These are phyloP conservation scores for Oasisia sp. DNA, from an alignment of 2,888 invertebrate species.

Conservation along the genomic window DNA sequence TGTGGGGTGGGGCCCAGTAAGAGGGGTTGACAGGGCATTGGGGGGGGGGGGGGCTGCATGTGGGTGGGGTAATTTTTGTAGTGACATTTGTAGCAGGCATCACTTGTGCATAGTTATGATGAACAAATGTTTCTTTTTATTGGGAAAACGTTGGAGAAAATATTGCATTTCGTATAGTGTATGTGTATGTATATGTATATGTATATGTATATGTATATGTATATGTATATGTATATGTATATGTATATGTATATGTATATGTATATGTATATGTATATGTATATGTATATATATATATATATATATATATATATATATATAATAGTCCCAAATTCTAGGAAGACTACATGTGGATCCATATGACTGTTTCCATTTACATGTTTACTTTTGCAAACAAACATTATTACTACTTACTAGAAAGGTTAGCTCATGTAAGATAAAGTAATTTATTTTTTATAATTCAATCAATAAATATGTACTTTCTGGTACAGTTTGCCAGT, in stretches of 20 bases:
- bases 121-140: neutral
- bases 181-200: no score
- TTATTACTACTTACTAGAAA: neutral
- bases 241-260: no score
- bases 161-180: neutral
- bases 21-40: neutral
- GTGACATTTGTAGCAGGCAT: neutral
- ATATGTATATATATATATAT: no score
- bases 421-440: no score
- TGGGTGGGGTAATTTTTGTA: neutral
- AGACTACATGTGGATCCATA: neutral
- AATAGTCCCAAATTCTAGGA: neutral
- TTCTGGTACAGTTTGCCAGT: no score
- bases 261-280: no score
- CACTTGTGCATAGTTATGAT: neutral
- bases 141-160: neutral
- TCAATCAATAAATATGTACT: no score
- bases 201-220: no score
- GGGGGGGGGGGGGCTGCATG: neutral
- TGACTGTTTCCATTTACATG: neutral
- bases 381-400: neutral
- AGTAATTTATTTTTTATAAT: no score
- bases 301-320: neutral
- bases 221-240: no score
- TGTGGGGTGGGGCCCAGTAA: neutral